Percentiles rank a stretch among this genome's conserved stretches.
phyloP scores from a whole-genome alignment of 2,888 invertebrate species.

The Drosophila cracens region DNA sequence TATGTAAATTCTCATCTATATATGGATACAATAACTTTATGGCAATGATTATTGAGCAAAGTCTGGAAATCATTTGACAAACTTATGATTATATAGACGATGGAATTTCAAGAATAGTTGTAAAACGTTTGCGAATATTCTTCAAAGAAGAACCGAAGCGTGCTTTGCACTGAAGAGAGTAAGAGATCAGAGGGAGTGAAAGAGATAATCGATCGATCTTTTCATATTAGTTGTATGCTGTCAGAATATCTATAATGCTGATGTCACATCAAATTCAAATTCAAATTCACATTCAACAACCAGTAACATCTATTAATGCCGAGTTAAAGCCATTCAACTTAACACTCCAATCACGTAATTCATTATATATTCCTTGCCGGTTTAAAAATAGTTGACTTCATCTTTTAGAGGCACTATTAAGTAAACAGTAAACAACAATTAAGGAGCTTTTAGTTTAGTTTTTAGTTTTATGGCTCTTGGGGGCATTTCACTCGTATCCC shows the following conservation, averaged over 20 bases:
- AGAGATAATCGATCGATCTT: background rate
- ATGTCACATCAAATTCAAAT: conserved; percentile 24
- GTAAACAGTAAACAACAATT: background rate
- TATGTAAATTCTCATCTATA: background rate
- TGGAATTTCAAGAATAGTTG: background rate
- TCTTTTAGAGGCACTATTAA: background rate
- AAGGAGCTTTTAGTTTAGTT: background rate
- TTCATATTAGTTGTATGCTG: background rate
- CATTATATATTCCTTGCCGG: conserved; percentile 34
- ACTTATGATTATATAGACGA: background rate
- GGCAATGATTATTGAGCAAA: background rate
- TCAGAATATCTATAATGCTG: conserved; percentile 12
- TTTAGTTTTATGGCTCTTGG: background rate
- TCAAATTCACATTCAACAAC: background rate
- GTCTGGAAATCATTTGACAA: background rate
- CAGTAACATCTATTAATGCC: conserved; percentile 2
- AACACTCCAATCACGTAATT: conserved; percentile 42
- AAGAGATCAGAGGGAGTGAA: background rate
- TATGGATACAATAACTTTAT: background rate
- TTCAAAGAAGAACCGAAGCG: background rate
- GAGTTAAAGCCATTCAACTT: conserved; percentile 11
- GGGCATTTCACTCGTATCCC: background rate
- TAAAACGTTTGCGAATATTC: conserved; percentile 1
- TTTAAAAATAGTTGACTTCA: conserved; percentile 18
- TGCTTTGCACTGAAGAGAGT: background rate